Evolutionary conservation across 1,140 invertebrate genomes (phyloP).

Genomic region (Zaprionus davidi): DNA sequence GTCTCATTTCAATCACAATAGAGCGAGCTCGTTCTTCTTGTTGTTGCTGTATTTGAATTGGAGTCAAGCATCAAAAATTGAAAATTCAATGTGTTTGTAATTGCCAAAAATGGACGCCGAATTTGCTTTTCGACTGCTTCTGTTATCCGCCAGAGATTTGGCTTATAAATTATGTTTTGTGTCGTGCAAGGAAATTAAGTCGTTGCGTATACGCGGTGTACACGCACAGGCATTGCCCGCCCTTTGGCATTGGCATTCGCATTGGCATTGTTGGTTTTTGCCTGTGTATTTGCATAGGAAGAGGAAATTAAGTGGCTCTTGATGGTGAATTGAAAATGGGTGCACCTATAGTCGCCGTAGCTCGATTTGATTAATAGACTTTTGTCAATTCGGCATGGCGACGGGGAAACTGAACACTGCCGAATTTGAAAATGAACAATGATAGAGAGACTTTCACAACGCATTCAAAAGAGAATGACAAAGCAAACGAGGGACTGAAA

Average conservation of each 20-base stretch:
- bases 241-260: conserved; percentile 12
- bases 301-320: conserved; percentile 49
- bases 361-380: conserved; percentile 38
- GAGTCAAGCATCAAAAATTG: conserved; percentile 34
- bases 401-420: background rate
- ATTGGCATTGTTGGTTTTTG: conserved; percentile 2
- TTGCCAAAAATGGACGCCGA: conserved; percentile 44
- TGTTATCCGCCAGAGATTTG: background rate
- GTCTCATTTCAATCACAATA: conserved; percentile 37
- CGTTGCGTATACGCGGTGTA: conserved; percentile 41
- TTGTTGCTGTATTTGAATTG: background rate
- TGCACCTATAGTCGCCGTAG: conserved; percentile 17
- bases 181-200: conserved; percentile 63
- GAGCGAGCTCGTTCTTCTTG: conserved; percentile 1
- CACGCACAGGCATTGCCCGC: conserved; percentile 37
- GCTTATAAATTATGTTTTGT: conserved; percentile 58
- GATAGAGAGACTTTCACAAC: background rate
- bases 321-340: conserved; percentile 15
- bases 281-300: background rate
- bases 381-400: background rate
- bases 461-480: conserved; percentile 4
- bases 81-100: conserved; percentile 47
- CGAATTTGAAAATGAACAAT: background rate
- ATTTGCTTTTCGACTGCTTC: background rate
- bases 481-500: too few relatives aligned